A percentile compares a stretch with the other conserved stretches of the same genome.
These are phyloP conservation scores for Philypnodon macrostomus DNA, from an alignment of 2,797 vertebrate genomes.

Conservation along the genomic window DNA sequence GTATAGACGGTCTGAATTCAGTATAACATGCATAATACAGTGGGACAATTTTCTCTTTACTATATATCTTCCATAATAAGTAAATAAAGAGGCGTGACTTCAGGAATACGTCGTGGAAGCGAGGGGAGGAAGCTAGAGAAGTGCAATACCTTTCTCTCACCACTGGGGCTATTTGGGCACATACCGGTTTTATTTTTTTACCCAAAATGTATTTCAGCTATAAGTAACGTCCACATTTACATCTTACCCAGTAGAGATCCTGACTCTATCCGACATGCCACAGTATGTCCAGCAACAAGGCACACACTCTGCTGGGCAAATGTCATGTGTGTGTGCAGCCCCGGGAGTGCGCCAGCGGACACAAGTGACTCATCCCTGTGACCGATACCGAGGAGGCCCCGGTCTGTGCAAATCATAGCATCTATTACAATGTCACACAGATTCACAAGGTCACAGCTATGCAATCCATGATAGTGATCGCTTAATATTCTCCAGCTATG, in stretches of 20 bases:
- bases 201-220: too few relatives aligned
- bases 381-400: slow-evolving; percentile 8
- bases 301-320: slow-evolving; percentile 13
- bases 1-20: too few relatives aligned
- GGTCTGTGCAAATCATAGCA: background rate
- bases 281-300: slow-evolving; percentile 39
- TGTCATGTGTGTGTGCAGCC: slow-evolving; percentile 10
- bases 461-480: too few relatives aligned
- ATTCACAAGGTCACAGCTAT: background rate
- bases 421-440: background rate
- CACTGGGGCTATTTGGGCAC: too few relatives aligned
- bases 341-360: slow-evolving; percentile 12
- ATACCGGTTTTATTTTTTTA: too few relatives aligned
- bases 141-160: too few relatives aligned
- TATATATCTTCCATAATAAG: too few relatives aligned
- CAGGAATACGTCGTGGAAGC: too few relatives aligned
- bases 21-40: too few relatives aligned
- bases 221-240: background rate
- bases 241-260: slow-evolving; percentile 16
- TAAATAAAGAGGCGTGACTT: too few relatives aligned
- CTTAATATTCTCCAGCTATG: background rate
- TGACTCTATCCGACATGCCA: slow-evolving; percentile 39
- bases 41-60: too few relatives aligned
- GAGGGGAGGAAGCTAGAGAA: too few relatives aligned
- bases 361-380: slow-evolving; percentile 46